Base-by-base conservation (phyloP, 2,888 invertebrate species). In the Xylota sylvarum region DNA sequence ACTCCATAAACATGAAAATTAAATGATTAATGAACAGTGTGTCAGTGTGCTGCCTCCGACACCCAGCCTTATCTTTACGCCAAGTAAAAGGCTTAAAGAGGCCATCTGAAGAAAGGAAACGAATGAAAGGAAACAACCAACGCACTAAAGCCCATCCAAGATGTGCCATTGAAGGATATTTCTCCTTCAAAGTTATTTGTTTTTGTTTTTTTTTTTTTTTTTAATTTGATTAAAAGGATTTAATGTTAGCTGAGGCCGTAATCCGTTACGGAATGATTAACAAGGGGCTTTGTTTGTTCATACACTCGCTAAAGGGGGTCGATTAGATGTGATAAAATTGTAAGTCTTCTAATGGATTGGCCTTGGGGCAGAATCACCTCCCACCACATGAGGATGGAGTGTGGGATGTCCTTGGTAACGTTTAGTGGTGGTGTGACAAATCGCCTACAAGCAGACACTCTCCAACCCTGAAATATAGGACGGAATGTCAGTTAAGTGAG, bases 221-320 rank as follows among this genome's bases (percentile, higher is more conserved):
- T 76, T 64, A 79, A 78, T 84, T 84, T 84, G 83, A 79, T 84
- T 84, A 84, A 84, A 84, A 67, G 67, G 67, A 78, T 73, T 73
- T 73, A 69, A 67, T 78, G 65, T 60, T 35, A 55, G 72, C 65
- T 30, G 64, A 72, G 73, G 50, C 35, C 65, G 72, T 83, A 83
- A 83, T 83, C 78, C 65, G 50, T 78, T 67, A 46, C 72, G 46
- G 32, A 73, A 73, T 78, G 83, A 79, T 84, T 73, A 79, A 84
- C 83, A 84, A 27, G 52, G 67, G 37, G 27, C 43, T 78, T 79
- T 60, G 72, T 83, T 72, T 76, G 55, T 62, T 69, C 62, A 40
- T 73, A 43, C n/a, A 48, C 48, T 67, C 17, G 76, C 30, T 48
- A n/a, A 56, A 35, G 14, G 65, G 56, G 56, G 67, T 79, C 78